A percentile compares a stretch with the other conserved stretches of the same genome.
These are phyloP conservation scores for Ephydatia muelleri DNA, from an alignment of 37 sponge, comb jelly and placozoan genomes.

Conservation along the genomic window DNA sequence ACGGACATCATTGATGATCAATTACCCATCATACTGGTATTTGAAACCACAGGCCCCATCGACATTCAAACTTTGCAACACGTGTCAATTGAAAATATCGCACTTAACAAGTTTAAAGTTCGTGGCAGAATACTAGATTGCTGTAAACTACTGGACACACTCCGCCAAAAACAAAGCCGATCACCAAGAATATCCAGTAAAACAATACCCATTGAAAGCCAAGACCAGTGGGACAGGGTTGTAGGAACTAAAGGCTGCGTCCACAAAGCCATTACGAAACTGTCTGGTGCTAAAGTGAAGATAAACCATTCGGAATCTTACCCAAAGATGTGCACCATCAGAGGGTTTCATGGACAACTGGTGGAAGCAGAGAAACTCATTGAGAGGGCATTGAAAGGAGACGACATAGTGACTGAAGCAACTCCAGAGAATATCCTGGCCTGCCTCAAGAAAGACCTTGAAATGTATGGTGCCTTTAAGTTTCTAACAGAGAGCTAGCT, in stretches of 20 bases:
- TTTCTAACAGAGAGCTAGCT: neutral
- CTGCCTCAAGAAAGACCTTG: neutral
- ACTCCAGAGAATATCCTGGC: neutral
- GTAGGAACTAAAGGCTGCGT: constrained; percentile 7
- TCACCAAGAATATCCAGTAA: neutral
- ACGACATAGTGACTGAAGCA: neutral
- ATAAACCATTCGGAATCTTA: neutral
- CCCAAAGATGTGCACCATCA: neutral
- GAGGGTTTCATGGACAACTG: neutral
- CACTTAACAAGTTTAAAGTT: neutral
- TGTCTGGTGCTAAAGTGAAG: constrained; percentile 16
- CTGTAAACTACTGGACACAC: neutral
- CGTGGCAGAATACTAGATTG: neutral
- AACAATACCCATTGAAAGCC: neutral
- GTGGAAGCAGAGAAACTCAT: neutral
- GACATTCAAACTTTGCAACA: neutral
- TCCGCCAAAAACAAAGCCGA: neutral
- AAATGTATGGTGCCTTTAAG: neutral
- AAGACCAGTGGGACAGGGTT: neutral
- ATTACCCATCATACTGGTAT: neutral
- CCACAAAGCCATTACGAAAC: constrained; percentile 4
- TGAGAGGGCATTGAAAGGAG: neutral
- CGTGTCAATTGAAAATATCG: neutral
- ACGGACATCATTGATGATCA: neutral
- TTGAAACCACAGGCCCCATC: neutral